Percentiles rank a stretch among this genome's conserved stretches.
Conservation (phyloP, 2,113 vertebrate species). For the Oriolus oriolus region DNA sequence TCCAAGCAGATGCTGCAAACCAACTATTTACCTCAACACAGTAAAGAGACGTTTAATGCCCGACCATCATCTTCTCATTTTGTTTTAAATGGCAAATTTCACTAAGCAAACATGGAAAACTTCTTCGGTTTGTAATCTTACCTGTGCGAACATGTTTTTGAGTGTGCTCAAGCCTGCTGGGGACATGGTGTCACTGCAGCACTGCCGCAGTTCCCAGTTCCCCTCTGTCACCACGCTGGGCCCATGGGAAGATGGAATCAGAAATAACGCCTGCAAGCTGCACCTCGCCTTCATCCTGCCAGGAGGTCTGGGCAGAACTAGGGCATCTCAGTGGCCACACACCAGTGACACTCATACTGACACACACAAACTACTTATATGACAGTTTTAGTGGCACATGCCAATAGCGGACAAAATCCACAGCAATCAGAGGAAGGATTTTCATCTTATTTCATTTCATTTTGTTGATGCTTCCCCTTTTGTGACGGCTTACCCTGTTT, state of each 20-base stretch:
- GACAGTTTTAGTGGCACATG: not conserved
- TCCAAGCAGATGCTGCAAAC: not conserved
- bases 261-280: not conserved
- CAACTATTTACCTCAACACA: not conserved
- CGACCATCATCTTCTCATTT: fast-evolving
- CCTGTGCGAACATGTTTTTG: fast-evolving
- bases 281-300: not conserved
- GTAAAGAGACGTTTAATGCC: fast-evolving
- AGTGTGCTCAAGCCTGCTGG: not conserved
- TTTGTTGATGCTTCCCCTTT: not conserved
- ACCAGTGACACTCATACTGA: not conserved
- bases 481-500: not conserved
- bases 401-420: not conserved
- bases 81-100: not conserved
- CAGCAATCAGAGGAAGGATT: not conserved
- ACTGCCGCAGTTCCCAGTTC: not conserved
- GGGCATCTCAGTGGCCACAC: not conserved
- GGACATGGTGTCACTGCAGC: not conserved
- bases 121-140: not conserved
- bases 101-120: not conserved
- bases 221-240: fast-evolving
- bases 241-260: not conserved
- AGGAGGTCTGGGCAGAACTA: not conserved
- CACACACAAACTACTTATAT: not conserved
- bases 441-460: not conserved